Base-by-base conservation (phyloP, 1,140 invertebrate genomes). In the Pseudoatta argentina region DNA sequence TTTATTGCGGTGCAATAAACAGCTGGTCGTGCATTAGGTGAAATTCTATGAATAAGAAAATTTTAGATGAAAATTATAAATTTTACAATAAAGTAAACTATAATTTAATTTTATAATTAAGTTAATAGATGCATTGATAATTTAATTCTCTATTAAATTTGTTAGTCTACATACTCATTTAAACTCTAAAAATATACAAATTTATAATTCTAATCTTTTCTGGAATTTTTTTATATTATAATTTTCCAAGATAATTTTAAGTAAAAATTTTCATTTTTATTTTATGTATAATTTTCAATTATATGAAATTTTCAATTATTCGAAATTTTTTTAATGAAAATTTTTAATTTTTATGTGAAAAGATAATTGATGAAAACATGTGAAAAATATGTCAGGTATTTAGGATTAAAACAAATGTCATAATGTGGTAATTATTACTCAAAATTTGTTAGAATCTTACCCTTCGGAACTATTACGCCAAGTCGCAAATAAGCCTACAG, bases 1-100 rank as follows among this genome's bases (percentile, higher is more conserved):
- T 95, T 95, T 3, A 97, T 71, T 21, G 96, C 95, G 10, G 94
- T 95, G 87, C 96, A 97, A 91, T 96, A 97, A 7, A 97, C 94
- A 6, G 94, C 93, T 21, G 93, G 87, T 82, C 94, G 95, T 3
- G 95, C 87, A 90, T 96, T 95, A 51, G 93, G 93, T n/a, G 92
- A 92, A 75, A 96, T 95, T 63, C 95, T 96, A 78, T 51, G 85
- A 72, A 64, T 24, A 75, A 51, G 21, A 59, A 48, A 27, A n/a
- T 16, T 24, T n/a, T 18, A n/a, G 6, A 75, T 24, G 48, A 34
- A 10, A 61, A 24, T 66, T 1, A 27, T 51, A 44, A 30, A 30
- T 66, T 81, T 18, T 55, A 14, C 1, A 14, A 27, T 21, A 4
- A 27, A 77, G 3, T 24, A 39, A 21, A 39, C 5, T 34, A 7